phyloP scores from a whole-genome alignment of 2,888 invertebrate genomes.

The Chrysolina oricalcia region DNA sequence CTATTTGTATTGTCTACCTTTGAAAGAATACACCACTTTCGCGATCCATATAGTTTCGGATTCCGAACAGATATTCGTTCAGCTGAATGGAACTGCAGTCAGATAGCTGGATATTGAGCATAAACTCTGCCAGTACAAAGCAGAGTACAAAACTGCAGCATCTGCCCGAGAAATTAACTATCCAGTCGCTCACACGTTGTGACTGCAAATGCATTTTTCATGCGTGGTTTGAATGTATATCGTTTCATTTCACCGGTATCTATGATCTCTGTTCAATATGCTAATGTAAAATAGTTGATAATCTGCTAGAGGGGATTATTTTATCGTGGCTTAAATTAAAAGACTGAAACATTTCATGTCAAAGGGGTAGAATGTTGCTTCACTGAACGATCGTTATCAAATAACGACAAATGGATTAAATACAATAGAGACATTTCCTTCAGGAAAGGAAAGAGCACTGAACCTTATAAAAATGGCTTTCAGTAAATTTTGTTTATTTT shows the following conservation, averaged over 20 bases:
- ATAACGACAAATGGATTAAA: too few relatives aligned
- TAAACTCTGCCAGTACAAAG: not conserved
- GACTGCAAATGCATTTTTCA: not conserved
- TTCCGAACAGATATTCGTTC: not conserved
- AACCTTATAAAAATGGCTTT: too few relatives aligned
- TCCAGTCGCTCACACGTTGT: not conserved
- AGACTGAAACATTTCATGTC: too few relatives aligned
- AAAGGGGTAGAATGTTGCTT: too few relatives aligned
- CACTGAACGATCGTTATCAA: too few relatives aligned
- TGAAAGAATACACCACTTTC: not conserved
- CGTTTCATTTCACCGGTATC: not conserved
- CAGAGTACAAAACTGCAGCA: slow-evolving; percentile 19
- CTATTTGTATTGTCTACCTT: not conserved
- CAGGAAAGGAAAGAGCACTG: too few relatives aligned
- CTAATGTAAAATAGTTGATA: too few relatives aligned
- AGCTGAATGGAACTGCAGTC: not conserved
- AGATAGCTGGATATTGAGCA: not conserved
- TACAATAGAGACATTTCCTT: too few relatives aligned
- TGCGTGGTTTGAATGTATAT: not conserved
- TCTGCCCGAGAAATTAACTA: slow-evolving; percentile 15
- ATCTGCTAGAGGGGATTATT: too few relatives aligned
- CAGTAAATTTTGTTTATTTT: too few relatives aligned
- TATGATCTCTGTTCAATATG: not conserved
- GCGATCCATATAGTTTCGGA: not conserved
- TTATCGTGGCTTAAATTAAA: too few relatives aligned